Base-by-base conservation (phyloP, 1,140 invertebrate genomes). In the Macrobrachium rosenbergii region DNA sequence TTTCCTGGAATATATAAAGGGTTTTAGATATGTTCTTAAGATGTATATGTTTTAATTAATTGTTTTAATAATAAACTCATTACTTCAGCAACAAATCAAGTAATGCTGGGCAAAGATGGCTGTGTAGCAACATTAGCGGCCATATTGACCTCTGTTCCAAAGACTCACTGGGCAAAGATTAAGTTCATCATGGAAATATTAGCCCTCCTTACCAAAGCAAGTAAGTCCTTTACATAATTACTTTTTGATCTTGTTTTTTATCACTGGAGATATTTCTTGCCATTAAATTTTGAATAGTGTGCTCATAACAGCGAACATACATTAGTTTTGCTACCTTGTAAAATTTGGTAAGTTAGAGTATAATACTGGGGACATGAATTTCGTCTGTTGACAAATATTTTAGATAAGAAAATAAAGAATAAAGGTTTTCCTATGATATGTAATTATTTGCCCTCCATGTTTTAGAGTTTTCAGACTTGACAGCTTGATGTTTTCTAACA, bases 121-220 rank as follows among this genome's bases (percentile, higher is more conserved):
- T 92, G 95, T 63, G 92, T 94, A 63, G 90, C 92, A 21, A 94
- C 94, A 7, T 93, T 95, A 89, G 94, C 95, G 90, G 93, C 94
- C 90, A 93, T 94, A 21, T 92, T 95, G 85, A 92, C 93, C 1
- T 93, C 92, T 72, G 91, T 95, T 59, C 94, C 94, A 64, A 94
- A 93, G 90, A 93, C 93, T 52, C 94, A 95, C 45, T 94, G 94
- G 45, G 92, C 94, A 67, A 94, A 94, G 91, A 91, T 95, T 16
- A 93, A 93, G 87, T 92, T 94, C 12, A 92, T 94, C 83, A 91
- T 95, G 62, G 94, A 95, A 90, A 93, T 94, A 79, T 93, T 95
- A 64, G 94, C 94, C 90, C 93, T 94, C 91, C 94, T 95, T 79
- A 95, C 94, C 83, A 93, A 93, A 91, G 94, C 93, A 91, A 94